Base-by-base conservation (phyloP, 64 coral and sea anemone species). In the Porites australiensis region DNA sequence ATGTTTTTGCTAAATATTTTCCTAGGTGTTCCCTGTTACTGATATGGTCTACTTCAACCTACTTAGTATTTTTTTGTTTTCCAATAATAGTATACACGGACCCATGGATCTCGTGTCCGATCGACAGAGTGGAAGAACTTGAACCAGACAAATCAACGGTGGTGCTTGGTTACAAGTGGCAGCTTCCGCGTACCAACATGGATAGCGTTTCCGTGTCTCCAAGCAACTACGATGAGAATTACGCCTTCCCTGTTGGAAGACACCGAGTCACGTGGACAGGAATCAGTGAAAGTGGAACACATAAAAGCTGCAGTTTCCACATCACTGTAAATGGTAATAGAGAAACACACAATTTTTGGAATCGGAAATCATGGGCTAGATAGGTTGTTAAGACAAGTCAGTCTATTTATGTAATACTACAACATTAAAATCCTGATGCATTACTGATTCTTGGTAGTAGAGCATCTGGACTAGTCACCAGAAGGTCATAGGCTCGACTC, bases 241-340 rank as follows among this genome's bases (percentile, higher is more conserved):
- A 96, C 70, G 58, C 88, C 3, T 99, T 99, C 84, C 98, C 94
- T 20, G 98, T 92, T 43, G 98, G 98, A 59, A 96, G 46, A 74
- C 93, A 89, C 13, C 94, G 94, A 4, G 94, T 99, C 45, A 96
- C 77, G 18, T 99, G 98, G 98, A 96, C 88, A 88, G 98, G 94
- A 59, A 96, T 63, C 64, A 99, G 96, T 87, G 49, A 75, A 11
- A 77, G 93, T 62, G 94, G 98, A 47, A 86, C 88, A 13, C 74
- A 86, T 16, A 95, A 94, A 57, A 94, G 88, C 60, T 99, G 98
- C 21, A 87, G 74, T 21, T 99, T 89, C 70, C 81, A 96, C 37
- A 85, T 99, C 16, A 93, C 92, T 81, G 92, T 99, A 14, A 90
- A 96, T 22, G 98, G 98, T 99, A 50, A 74, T 37, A 37, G 27